These are phyloP conservation scores for Dolichallabes microphthalmus DNA, from an alignment of 2,113 vertebrate genomes.

Conservation along the genomic window DNA sequence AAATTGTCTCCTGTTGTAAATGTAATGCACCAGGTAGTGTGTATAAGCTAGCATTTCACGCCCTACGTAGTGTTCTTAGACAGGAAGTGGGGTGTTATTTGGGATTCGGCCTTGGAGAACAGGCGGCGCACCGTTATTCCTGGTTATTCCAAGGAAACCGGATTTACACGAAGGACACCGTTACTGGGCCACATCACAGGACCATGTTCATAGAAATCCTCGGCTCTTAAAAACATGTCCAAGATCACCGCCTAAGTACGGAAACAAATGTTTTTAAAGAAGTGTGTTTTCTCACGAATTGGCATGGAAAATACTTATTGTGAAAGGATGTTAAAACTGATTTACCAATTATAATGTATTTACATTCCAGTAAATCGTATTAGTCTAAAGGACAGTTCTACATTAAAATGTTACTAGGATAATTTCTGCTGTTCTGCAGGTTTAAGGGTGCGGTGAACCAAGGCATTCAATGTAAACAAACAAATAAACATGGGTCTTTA, in stretches of 20 bases:
- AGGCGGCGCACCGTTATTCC: slow-evolving; percentile 41
- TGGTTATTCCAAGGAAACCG: slow-evolving; percentile 30
- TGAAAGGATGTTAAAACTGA: not conserved
- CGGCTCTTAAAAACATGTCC: not conserved
- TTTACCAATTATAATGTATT: not conserved
- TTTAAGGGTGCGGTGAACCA: not conserved
- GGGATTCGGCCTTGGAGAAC: not conserved
- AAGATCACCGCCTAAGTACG: not conserved
- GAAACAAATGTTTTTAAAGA: not conserved
- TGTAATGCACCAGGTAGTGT: not conserved
- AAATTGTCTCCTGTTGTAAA: not conserved
- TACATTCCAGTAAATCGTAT: not conserved
- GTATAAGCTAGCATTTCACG: not conserved
- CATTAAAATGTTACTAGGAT: not conserved
- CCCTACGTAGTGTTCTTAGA: not conserved
- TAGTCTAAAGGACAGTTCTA: not conserved
- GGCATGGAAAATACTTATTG: not conserved
- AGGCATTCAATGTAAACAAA: not conserved
- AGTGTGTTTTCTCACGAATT: not conserved
- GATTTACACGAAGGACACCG: slow-evolving; percentile 10
- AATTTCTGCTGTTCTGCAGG: not conserved
- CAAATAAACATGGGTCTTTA: too few species aligned
- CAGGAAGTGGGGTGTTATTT: not conserved
- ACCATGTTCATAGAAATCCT: not conserved
- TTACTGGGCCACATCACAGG: slow-evolving; percentile 17